These are phyloP conservation scores for Andrena bucephala DNA, from an alignment of 2,888 invertebrate genomes.

Conservation along the genomic window DNA sequence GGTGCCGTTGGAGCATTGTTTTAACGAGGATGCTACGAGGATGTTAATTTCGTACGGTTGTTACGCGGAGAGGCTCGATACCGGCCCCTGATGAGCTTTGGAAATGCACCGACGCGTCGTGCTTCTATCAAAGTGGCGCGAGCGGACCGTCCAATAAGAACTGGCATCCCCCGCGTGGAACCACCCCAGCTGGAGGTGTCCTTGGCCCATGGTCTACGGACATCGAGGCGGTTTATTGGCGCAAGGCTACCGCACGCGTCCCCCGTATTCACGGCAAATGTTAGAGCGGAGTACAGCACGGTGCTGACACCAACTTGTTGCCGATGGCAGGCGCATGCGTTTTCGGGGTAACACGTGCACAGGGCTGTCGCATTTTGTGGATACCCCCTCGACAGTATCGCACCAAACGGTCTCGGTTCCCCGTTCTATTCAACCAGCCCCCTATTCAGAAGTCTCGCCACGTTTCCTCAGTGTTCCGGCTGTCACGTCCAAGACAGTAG, in stretches of 20 bases:
- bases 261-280: conserved; percentile 48
- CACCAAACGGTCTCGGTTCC: conserved; percentile 19
- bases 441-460: background rate
- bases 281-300: conserved; percentile 48
- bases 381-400: conserved; percentile 46
- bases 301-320: conserved; percentile 76
- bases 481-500: background rate
- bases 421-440: background rate
- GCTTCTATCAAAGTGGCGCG: conserved; percentile 34
- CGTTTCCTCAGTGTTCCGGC: background rate
- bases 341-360: conserved; percentile 62
- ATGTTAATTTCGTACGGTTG: too few species aligned
- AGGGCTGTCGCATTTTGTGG: conserved; percentile 58
- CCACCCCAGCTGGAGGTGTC: conserved; percentile 58
- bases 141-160: conserved; percentile 43
- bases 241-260: conserved; percentile 54
- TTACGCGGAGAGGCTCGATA: background rate
- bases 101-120: background rate
- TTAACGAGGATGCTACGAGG: too few species aligned
- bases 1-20: too few species aligned
- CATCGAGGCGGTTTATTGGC: conserved; percentile 61
- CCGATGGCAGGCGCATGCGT: conserved; percentile 73
- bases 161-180: conserved; percentile 30
- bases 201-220: conserved; percentile 66
- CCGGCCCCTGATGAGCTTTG: background rate